Conservation (phyloP, 2,888 invertebrate species). For the Amphiduros pacificus region DNA sequence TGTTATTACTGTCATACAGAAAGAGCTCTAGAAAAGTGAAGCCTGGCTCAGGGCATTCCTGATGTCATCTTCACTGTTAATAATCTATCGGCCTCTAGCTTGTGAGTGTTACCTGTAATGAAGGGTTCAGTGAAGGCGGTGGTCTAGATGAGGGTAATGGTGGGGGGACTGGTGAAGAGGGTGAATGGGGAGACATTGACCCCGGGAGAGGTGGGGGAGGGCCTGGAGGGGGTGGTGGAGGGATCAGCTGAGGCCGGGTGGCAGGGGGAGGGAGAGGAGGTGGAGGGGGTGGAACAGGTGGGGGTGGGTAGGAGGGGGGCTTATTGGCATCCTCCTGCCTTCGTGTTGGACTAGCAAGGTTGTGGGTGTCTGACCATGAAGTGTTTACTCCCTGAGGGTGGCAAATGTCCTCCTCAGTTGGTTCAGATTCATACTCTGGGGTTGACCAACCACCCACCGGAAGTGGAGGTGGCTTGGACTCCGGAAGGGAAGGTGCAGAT, state of each 20-base stretch:
- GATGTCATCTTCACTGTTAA: too few species aligned
- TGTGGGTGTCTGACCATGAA: background rate
- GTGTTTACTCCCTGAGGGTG: too few species aligned
- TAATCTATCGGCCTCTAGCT: too few species aligned
- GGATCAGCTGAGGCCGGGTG: background rate
- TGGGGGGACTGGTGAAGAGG: background rate
- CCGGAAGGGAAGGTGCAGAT: background rate
- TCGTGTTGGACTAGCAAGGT: background rate
- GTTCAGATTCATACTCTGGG: background rate
- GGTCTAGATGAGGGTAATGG: background rate
- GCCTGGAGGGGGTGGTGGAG: background rate
- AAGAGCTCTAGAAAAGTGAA: too few species aligned
- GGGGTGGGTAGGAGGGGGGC: background rate
- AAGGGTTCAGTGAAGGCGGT: background rate
- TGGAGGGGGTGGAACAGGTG: conserved; percentile 2
- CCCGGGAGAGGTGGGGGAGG: conserved; percentile 6
- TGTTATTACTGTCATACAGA: too few species aligned
- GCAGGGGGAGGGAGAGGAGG: conserved; percentile 1
- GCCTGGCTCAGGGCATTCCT: too few species aligned
- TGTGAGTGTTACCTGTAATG: too few species aligned
- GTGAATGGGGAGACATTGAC: background rate
- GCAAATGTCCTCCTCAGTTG: background rate
- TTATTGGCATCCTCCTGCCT: too few species aligned
- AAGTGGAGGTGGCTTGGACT: background rate
- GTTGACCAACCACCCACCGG: background rate